Evolutionary conservation across 2,797 vertebrate species (phyloP).

Genomic region (Pipistrellus pipistrellus): DNA sequence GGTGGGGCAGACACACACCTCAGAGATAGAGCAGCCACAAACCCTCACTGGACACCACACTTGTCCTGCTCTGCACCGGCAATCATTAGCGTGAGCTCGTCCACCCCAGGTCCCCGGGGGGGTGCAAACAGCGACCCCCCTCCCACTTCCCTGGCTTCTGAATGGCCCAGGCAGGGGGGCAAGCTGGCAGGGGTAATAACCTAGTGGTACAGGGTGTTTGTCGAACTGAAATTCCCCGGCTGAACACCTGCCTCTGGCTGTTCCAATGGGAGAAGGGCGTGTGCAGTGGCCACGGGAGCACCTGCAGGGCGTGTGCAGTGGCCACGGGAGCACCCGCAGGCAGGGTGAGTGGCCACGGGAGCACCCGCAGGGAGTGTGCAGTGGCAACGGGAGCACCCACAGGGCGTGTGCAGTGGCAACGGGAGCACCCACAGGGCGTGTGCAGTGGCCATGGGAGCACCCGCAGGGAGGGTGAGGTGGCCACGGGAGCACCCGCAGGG

Average conservation of each 20-base stretch:
- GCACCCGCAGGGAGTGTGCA: background rate
- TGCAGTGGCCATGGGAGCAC: too few species aligned
- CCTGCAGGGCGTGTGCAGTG: too few species aligned
- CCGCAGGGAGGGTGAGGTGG: too few species aligned
- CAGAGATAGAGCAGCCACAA: slow-evolving; percentile 7
- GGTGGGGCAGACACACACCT: background rate
- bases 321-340: too few species aligned
- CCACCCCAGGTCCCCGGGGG: background rate
- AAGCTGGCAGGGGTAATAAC: background rate
- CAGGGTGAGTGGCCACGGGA: too few species aligned
- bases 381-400: fast-evolving
- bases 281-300: background rate
- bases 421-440: too few species aligned
- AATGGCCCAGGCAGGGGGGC: background rate
- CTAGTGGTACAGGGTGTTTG: background rate
- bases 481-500: background rate
- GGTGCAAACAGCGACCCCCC: background rate
- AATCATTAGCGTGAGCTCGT: background rate
- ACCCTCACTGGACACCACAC: background rate
- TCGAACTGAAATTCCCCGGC: background rate
- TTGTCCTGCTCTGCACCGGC: background rate
- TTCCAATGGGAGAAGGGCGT: background rate
- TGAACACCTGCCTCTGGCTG: background rate
- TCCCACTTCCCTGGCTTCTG: background rate
- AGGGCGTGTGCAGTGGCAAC: background rate